Conservation (phyloP, 2,797 vertebrate species). For the Octomys mimax region DNA sequence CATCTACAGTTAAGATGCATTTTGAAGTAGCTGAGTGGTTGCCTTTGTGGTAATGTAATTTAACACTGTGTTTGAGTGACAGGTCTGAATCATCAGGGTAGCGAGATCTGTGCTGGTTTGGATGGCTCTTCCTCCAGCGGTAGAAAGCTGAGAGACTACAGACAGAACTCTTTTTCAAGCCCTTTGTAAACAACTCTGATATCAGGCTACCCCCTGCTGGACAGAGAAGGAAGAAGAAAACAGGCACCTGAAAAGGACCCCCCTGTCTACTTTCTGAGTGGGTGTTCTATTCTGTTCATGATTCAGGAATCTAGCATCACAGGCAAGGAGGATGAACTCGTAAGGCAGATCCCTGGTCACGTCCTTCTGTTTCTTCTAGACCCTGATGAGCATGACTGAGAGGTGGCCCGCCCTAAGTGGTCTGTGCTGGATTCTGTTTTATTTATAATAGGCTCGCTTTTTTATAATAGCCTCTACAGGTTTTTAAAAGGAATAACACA, state of each 20-base stretch:
- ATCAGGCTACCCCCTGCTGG: conserved; percentile 88
- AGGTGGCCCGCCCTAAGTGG: background rate
- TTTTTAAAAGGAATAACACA: conserved; percentile 8
- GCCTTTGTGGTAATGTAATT: conserved; percentile 85
- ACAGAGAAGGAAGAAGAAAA: conserved; percentile 43
- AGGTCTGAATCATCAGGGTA: conserved; percentile 85
- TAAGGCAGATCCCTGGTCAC: background rate
- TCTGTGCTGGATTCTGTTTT: background rate
- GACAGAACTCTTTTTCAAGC: background rate
- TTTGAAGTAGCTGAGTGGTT: conserved; percentile 83
- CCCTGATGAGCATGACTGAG: background rate
- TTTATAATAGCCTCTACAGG: background rate
- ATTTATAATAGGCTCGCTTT: background rate
- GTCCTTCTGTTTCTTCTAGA: conserved; percentile 35
- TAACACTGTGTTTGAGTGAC: conserved; percentile 83
- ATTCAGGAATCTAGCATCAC: background rate
- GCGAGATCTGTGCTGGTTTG: conserved; percentile 82
- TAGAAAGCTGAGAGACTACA: conserved; percentile 75
- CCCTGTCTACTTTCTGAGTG: background rate
- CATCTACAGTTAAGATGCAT: conserved; percentile 78
- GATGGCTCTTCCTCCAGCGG: conserved; percentile 78
- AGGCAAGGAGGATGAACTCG: background rate
- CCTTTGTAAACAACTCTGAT: conserved; percentile 74
- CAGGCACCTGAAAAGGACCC: background rate
- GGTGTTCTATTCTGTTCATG: background rate